Conservation (phyloP, 1,140 invertebrate genomes). For the Diprion similis region DNA sequence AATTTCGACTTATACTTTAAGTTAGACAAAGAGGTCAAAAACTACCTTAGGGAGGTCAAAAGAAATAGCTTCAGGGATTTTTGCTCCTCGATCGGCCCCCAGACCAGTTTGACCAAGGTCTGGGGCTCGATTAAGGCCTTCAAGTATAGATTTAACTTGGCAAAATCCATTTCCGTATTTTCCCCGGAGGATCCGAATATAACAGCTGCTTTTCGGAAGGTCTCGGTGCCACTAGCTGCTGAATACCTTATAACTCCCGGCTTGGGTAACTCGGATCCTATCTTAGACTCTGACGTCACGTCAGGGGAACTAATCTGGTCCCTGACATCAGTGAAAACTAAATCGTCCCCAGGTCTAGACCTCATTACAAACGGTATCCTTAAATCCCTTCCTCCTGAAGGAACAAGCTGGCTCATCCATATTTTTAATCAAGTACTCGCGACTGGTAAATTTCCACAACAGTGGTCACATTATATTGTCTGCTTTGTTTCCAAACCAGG, state of each 20-base stretch:
- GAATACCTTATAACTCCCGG: too few species aligned
- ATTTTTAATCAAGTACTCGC: background rate
- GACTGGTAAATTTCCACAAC: background rate
- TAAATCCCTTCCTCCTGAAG: background rate
- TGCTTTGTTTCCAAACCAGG: background rate
- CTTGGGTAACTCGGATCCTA: too few species aligned
- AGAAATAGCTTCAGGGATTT: background rate
- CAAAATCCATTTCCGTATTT: background rate
- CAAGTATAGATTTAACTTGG: background rate
- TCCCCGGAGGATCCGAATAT: background rate
- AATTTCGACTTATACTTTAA: background rate
- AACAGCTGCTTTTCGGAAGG: background rate
- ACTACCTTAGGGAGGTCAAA: background rate
- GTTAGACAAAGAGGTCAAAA: background rate
- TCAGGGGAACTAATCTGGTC: background rate
- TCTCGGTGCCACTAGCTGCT: background rate
- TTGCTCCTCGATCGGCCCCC: background rate
- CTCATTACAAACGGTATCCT: background rate
- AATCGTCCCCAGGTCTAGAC: background rate
- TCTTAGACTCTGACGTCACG: background rate
- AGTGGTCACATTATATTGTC: background rate
- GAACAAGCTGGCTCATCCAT: background rate
- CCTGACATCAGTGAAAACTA: background rate
- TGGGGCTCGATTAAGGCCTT: background rate
- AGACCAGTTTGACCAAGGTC: background rate